phyloP scores from a whole-genome alignment of 2,797 vertebrate species.

The Cygnus olor region DNA sequence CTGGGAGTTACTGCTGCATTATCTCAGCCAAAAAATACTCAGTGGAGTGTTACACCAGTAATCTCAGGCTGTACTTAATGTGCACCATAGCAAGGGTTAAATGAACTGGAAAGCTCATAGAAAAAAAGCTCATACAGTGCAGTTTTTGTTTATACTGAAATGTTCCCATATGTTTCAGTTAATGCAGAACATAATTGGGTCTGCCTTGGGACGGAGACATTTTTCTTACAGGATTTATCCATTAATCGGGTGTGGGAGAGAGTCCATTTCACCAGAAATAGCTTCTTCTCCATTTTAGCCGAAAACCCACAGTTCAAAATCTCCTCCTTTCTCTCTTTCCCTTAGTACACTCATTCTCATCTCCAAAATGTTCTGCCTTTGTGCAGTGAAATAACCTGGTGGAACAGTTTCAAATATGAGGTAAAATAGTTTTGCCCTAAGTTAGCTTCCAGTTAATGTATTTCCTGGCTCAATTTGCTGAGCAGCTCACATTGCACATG shows the following conservation, averaged over 20 bases:
- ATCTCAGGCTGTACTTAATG: background rate
- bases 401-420: slow-evolving; percentile 26
- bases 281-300: slow-evolving; percentile 30
- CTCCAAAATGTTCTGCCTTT: background rate
- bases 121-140: slow-evolving; percentile 50
- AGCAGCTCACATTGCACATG: slow-evolving; percentile 15
- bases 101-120: slow-evolving; percentile 54
- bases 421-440: slow-evolving; percentile 41
- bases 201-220: slow-evolving; percentile 49
- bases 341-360: background rate
- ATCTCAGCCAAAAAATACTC: slow-evolving; percentile 4
- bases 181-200: slow-evolving; percentile 58
- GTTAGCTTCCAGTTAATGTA: slow-evolving; percentile 35
- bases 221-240: slow-evolving; percentile 52
- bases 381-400: slow-evolving; percentile 27
- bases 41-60: background rate
- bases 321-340: background rate
- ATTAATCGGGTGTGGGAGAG: slow-evolving; percentile 35
- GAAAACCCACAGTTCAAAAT: background rate
- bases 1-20: background rate
- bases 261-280: slow-evolving; percentile 31
- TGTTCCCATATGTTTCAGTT: slow-evolving; percentile 68
- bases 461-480: slow-evolving; percentile 46
- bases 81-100: slow-evolving; percentile 61
- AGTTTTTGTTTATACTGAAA: slow-evolving; percentile 64